Conservation (phyloP, 1,140 invertebrate genomes). For the Bombus pyrosoma region DNA sequence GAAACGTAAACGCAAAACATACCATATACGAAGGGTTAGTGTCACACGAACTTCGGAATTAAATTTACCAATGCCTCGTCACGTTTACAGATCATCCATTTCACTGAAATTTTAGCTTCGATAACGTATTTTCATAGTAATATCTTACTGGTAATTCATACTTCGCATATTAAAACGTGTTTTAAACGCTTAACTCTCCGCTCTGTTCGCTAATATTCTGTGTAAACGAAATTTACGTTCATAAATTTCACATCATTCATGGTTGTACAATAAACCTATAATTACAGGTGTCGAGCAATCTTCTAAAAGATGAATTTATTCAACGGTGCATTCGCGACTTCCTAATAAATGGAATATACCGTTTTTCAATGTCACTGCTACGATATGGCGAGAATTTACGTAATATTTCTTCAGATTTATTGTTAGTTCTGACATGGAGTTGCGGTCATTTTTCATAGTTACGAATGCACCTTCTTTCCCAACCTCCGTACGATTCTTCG, state of each 20-base stretch:
- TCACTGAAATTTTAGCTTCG: no score
- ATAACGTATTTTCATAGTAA: not conserved
- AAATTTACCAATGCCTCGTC: no score
- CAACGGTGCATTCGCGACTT: not conserved
- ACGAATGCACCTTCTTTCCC: not conserved
- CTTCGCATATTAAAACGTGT: no score
- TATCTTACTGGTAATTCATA: not conserved
- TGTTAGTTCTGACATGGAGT: slow-evolving; percentile 12
- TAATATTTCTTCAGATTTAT: slow-evolving; percentile 29
- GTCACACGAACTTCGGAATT: no score
- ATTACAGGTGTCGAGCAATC: not conserved
- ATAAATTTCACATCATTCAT: no score
- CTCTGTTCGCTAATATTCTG: not conserved
- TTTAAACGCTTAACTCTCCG: no score
- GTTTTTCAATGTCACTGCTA: not conserved
- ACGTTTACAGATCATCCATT: no score
- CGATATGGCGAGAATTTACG: slow-evolving; percentile 21
- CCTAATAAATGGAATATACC: not conserved
- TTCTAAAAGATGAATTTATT: not conserved
- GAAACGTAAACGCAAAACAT: no score
- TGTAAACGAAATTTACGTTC: no score
- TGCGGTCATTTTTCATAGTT: slow-evolving; percentile 23
- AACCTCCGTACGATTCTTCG: not conserved
- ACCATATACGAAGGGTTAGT: no score
- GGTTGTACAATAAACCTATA: not conserved